Base-by-base conservation (phyloP, 2,113 vertebrate species). In the Pogonocichla stellata region DNA sequence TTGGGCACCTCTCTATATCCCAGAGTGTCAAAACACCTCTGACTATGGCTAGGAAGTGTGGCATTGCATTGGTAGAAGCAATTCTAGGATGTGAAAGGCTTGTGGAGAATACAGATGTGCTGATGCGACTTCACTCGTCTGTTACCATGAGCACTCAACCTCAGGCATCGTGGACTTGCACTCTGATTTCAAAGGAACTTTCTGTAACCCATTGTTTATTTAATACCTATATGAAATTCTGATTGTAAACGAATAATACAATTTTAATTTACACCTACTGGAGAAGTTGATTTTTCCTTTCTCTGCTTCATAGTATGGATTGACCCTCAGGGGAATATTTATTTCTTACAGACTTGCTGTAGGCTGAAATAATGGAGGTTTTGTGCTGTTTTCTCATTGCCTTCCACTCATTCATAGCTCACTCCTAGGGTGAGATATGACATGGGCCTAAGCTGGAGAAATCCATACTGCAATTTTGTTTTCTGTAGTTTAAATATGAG, bases 11-110 rank as follows among this genome's bases (percentile, higher is more conserved):
- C 4, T 50, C 12, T 53, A 10, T 12, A 16, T 53, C n/a, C 8
- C 6, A 23, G 19, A 48, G 10, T 73, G 19, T 8, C 23, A 65
- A 72, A 92, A 70, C n/a, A 36, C 8, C 20, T 50, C 38, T 33
- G 11, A 33, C 15, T 79, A 8, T 28, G 10, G 3, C 17, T 51
- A 57, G 65, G 47, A 92, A 8, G 5, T 7, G 4, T 90, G 53
- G 10, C 8, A 12, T 14, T 57, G 17, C 19, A 8, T 29, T 61
- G 6, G 19, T 36, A 40, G 43, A 38, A 87, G 26, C 1, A 48
- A 34, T 47, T 51, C 25, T 77, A 10, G 0, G 0, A 58, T 5
- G 5, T 8, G 12, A 79, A 82, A 82, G 19, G 1, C 58, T 64
- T 2, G 0, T 56, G 50, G 17, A 56, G 13, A 79, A 67, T 8